Conservation (phyloP, 1,140 invertebrate species). For the Prorops nasuta region DNA sequence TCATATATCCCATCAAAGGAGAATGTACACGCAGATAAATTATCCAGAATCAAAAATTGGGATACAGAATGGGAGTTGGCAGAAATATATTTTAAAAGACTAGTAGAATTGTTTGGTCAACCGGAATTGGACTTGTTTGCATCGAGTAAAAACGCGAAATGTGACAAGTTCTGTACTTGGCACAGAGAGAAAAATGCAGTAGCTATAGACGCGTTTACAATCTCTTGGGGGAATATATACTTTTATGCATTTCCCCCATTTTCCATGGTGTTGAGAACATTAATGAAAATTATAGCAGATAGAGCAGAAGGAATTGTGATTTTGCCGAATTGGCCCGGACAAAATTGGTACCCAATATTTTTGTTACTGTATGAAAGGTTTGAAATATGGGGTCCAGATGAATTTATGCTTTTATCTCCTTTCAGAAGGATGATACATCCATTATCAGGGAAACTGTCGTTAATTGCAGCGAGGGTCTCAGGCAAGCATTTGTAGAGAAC, state of each 20-base stretch:
- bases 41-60: background rate
- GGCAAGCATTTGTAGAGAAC: background rate
- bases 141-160: constrained; percentile 5
- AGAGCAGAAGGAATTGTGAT: background rate
- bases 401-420: background rate
- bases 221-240: background rate
- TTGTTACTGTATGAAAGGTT: background rate
- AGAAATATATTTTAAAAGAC: background rate
- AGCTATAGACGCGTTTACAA: background rate
- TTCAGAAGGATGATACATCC: background rate
- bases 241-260: constrained; percentile 1
- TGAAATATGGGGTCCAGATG: background rate
- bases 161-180: background rate
- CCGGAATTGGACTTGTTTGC: constrained; percentile 3
- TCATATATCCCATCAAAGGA: constrained; percentile 1
- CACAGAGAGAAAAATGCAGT: background rate
- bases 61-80: background rate
- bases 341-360: constrained; percentile 2
- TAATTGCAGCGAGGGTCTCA: background rate
- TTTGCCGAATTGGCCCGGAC: background rate
- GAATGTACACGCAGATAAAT: background rate
- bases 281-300: background rate
- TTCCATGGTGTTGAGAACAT: background rate
- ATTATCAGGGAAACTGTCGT: no score
- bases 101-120: background rate